Evolutionary conservation across 2,113 vertebrate genomes (phyloP), one percentile per base, ranked within the genome.

Genomic region (Dipodomys spectabilis): DNA sequence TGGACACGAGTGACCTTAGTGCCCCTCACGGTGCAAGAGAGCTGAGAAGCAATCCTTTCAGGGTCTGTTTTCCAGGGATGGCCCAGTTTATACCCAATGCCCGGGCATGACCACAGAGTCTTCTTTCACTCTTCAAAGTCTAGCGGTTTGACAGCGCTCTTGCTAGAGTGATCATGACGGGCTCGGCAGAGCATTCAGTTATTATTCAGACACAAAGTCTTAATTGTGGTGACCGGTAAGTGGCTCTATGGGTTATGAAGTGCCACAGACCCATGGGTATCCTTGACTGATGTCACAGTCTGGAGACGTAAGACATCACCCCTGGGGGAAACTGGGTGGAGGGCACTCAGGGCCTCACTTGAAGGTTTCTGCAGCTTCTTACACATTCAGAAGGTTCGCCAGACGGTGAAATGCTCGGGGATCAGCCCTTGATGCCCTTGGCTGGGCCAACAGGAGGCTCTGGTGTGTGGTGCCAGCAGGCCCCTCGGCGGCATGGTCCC

Each of bases 241-340:
- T 1, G 4, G 35, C 16, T n/a, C 62, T 4, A 1, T 5, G 10
- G 0, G 18, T 2, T 8, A 69, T 0, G 4, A n/a, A 49, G 74
- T 0, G 28, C 49, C 67, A n/a, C 1, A 85, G 32, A 71, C 5
- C 1, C 45, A 20, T 1, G n/a, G 0, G 11, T 1, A 19, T 39
- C 79, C 57, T 86, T 3, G 4, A 2, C 15, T 4, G 23, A 4
- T 15, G 0, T 15, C 1, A 20, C 3, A 30, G 30, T 60, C 25
- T 10, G 18, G 71, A 5, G 25, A 67, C 0, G 5, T 16, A 8
- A 68, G 45, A 25, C 10, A 22, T 10, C 23, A 15, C 20, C 2
- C 2, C 0, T 7, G 18, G 19, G 28, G 77, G 20, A 68, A 49
- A 62, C 12, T 3, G 8, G 18, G 53, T 4, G 0, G 72, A 53